phyloP scores from a whole-genome alignment of 2,113 vertebrate species.

The Salvelinus namaycush region DNA sequence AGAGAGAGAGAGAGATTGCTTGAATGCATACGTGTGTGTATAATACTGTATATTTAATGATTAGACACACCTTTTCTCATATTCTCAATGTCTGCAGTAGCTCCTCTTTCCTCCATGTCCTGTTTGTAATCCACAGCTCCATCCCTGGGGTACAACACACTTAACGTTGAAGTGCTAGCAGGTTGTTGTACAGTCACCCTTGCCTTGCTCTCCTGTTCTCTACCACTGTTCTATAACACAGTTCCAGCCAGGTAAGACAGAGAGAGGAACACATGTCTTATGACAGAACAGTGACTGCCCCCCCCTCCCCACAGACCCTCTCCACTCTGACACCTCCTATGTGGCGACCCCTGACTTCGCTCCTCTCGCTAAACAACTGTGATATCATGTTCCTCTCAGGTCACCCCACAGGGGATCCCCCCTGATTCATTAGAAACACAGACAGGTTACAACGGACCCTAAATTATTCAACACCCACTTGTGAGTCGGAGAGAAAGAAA shows the following conservation, averaged over 20 bases:
- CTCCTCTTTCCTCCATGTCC: slow-evolving; percentile 32
- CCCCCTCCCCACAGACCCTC: too few species aligned
- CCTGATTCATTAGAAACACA: slow-evolving; percentile 56
- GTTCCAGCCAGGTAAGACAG: background rate
- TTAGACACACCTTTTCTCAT: slow-evolving; percentile 30
- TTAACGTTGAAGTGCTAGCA: slow-evolving; percentile 44
- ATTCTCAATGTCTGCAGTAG: slow-evolving; percentile 13
- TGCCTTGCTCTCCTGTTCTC: slow-evolving; percentile 6
- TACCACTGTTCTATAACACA: background rate
- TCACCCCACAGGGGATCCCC: slow-evolving; percentile 47
- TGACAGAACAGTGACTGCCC: background rate
- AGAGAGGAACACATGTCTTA: background rate
- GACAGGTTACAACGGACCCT: slow-evolving; percentile 43
- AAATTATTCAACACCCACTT: slow-evolving; percentile 55
- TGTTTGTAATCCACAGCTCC: slow-evolving; percentile 44
- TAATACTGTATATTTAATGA: background rate
- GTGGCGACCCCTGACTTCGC: slow-evolving; percentile 26
- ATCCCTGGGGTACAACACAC: slow-evolving; percentile 26
- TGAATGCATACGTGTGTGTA: background rate
- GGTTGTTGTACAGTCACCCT: slow-evolving; percentile 11
- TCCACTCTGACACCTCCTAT: slow-evolving; percentile 6
- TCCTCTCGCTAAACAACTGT: slow-evolving; percentile 33
- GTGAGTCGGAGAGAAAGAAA: background rate
- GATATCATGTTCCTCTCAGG: slow-evolving; percentile 40
- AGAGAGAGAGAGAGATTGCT: background rate